Conservation (phyloP, 2,113 vertebrate genomes). For the Mobula hypostoma region DNA sequence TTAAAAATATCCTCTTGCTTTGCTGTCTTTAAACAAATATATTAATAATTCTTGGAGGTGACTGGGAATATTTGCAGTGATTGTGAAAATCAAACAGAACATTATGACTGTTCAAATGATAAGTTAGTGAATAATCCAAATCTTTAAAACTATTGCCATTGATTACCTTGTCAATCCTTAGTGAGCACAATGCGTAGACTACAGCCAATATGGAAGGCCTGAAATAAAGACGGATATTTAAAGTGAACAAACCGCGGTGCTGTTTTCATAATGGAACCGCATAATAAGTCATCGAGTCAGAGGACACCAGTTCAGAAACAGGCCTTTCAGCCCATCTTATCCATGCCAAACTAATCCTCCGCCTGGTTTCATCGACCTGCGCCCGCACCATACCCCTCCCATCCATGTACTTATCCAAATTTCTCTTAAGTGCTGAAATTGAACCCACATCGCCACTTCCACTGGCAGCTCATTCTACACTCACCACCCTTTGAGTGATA, state of each 20-base stretch:
- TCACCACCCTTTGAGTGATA: no score
- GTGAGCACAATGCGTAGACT: not conserved
- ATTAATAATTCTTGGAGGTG: not conserved
- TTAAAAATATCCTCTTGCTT: not conserved
- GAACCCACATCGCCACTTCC: no score
- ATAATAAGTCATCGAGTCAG: no score
- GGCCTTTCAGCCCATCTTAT: no score
- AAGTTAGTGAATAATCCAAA: not conserved
- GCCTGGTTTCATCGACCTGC: no score
- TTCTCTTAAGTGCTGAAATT: no score
- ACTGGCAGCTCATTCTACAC: no score
- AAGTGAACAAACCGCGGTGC: not conserved
- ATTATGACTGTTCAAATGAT: not conserved
- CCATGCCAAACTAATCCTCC: no score
- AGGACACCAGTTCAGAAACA: no score
- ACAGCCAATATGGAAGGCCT: not conserved
- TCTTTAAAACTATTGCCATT: not conserved
- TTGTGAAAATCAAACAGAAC: conserved; percentile 7
- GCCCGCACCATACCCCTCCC: no score
- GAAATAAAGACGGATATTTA: not conserved
- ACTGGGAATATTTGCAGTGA: not conserved
- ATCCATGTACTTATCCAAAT: no score
- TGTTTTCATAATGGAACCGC: not conserved
- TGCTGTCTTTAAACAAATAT: not conserved
- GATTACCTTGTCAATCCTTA: not conserved